phyloP scores from a whole-genome alignment of 1,140 invertebrate genomes.

The Samia ricini region DNA sequence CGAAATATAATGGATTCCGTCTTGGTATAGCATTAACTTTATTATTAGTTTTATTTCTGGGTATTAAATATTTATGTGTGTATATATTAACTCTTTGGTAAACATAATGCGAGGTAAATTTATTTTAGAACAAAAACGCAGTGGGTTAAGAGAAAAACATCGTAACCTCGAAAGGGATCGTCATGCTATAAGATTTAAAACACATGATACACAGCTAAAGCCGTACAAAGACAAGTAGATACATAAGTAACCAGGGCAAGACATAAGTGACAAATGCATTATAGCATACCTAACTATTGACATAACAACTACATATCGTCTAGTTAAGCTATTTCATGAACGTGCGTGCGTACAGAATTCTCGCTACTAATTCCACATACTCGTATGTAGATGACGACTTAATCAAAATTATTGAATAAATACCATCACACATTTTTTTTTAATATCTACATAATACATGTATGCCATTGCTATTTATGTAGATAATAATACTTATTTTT shows the following conservation, averaged over 20 bases:
- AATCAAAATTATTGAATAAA: background rate
- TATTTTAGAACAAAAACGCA: no score
- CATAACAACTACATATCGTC: background rate
- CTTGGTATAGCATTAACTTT: no score
- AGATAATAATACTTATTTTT: no score
- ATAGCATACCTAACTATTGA: background rate
- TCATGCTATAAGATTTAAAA: background rate
- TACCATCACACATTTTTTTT: background rate
- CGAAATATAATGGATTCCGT: no score
- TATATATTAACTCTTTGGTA: no score
- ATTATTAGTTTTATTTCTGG: no score
- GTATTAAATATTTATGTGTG: no score
- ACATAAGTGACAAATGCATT: background rate
- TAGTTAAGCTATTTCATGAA: background rate
- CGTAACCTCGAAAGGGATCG: background rate
- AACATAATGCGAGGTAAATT: no score
- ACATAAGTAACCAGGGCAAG: background rate
- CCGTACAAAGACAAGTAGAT: background rate
- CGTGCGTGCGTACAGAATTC: background rate
- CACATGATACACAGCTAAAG: background rate
- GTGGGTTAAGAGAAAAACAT: background rate
- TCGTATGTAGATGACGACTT: background rate
- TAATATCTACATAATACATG: no score
- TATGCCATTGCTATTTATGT: no score
- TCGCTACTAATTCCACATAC: background rate